Evolutionary conservation across 2,797 vertebrate genomes (phyloP), one percentile per base, ranked within the genome.

Genomic region (Helarctos malayanus): DNA sequence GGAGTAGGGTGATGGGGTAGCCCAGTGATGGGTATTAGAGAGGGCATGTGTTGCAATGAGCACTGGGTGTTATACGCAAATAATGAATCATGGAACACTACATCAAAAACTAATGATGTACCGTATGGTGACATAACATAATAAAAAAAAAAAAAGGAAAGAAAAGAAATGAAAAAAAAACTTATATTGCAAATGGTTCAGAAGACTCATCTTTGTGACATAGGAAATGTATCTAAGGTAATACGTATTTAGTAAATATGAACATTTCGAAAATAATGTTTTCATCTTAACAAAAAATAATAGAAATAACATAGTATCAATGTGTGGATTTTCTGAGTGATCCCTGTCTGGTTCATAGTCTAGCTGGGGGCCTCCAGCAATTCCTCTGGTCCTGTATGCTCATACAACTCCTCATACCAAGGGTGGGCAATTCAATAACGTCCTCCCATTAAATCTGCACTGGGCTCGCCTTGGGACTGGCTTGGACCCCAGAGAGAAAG

Each of bases 241-340:
- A 88, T 23, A 93, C 2, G 21, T 65, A 97, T 73, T 16, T 14
- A 32, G 56, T 54, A 95, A 92, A 94, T 82, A 84, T 12, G 21
- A 63, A 94, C 82, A 89, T 88, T 73, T 81, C 9, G 2, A 85
- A 93, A 45, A 63, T 89, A 57, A 76, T 88, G 35, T 92, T 97
- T 98, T 98, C 73, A 88, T 27, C 32, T 91, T 91, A 89, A 85
- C n/a, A 79, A 84, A 87, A 92, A 83, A 19, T 9, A 68, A 13
- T 19, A 56, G 88, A 91, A 84, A 45, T 54, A 76, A 75, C 19
- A 88, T 69, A 65, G 1, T 47, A 54, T 73, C 41, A 16, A 61
- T 3, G 3, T 75, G 14, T 68, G 65, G 65, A 35, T 68, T 35
- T 16, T 68, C n/a, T 59, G 69, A 87, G 69, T 15, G 25, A 79